Conservation (phyloP, 1,140 invertebrate species). For the Diploscapter pachys region DNA sequence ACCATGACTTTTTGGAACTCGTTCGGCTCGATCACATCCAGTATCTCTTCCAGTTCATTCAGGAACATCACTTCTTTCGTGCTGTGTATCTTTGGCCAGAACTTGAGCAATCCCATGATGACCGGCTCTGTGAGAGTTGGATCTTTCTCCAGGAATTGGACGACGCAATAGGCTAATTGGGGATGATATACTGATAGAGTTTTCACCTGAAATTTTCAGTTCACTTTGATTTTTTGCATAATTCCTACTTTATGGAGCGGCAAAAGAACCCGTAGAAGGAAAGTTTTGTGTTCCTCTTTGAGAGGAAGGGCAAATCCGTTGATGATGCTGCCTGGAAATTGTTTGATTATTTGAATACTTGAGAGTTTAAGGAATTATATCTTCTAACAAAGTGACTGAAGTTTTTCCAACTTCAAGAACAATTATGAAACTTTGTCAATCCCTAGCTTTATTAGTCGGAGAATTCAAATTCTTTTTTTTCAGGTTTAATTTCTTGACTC, state of each 20-base stretch:
- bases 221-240: neutral
- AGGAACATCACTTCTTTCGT: constrained; percentile 75
- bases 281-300: constrained; percentile 89
- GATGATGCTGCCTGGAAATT: constrained; percentile 61
- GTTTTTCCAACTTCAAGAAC: no score
- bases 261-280: constrained; percentile 87
- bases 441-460: no score
- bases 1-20: constrained; percentile 96
- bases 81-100: constrained; percentile 97
- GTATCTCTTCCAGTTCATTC: constrained; percentile 66
- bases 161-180: constrained; percentile 64
- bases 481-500: neutral
- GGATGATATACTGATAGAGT: constrained; percentile 55
- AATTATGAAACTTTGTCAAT: no score
- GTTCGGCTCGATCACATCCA: constrained; percentile 93
- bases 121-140: constrained; percentile 65
- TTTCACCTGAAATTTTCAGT: constrained; percentile 73
- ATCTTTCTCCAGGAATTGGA: constrained; percentile 66
- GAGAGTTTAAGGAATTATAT: no score
- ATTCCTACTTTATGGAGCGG: constrained; percentile 67
- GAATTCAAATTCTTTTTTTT: no score
- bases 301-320: constrained; percentile 63
- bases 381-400: no score
- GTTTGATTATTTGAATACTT: neutral
- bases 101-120: constrained; percentile 87